Evolutionary conservation across 2,888 invertebrate species (phyloP).

Genomic region (Odontothrips loti): DNA sequence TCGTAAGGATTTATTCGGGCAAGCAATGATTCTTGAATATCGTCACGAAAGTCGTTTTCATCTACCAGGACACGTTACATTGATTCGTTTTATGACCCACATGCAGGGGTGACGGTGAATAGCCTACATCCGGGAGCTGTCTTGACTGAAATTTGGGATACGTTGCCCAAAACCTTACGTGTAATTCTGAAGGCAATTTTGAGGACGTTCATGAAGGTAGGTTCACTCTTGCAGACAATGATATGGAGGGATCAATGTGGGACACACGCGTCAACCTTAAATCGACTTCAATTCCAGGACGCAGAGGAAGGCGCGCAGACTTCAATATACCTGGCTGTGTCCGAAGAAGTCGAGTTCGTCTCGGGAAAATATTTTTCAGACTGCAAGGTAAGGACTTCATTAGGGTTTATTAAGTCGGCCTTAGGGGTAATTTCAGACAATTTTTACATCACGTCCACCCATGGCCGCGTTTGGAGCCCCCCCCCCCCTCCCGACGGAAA

Average conservation of each 20-base stretch:
- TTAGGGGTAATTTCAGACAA: too few species aligned
- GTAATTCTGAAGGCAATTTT: neutral
- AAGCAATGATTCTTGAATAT: neutral
- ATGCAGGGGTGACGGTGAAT: conserved; percentile 42
- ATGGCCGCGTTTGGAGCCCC: too few species aligned
- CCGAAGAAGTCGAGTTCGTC: conserved; percentile 40
- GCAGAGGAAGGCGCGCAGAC: conserved; percentile 43
- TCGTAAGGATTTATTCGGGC: too few species aligned
- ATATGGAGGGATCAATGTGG: conserved; percentile 27
- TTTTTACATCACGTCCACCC: too few species aligned
- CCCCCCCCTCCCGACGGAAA: too few species aligned
- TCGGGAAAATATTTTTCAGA: conserved; percentile 43
- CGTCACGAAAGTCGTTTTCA: too few species aligned
- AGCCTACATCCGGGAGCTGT: conserved; percentile 45
- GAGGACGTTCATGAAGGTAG: conserved; percentile 9
- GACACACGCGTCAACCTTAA: conserved; percentile 32
- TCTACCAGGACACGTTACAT: too few species aligned
- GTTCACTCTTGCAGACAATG: conserved; percentile 26
- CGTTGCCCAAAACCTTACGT: neutral
- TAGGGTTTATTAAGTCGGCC: neutral
- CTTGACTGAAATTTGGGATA: conserved; percentile 37
- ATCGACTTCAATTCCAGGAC: conserved; percentile 37
- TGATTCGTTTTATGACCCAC: neutral
- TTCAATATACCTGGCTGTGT: conserved; percentile 40
- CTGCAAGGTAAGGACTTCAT: conserved; percentile 39